Base-by-base conservation (phyloP, 2,797 vertebrate species). In the Peromyscus nudipes region DNA sequence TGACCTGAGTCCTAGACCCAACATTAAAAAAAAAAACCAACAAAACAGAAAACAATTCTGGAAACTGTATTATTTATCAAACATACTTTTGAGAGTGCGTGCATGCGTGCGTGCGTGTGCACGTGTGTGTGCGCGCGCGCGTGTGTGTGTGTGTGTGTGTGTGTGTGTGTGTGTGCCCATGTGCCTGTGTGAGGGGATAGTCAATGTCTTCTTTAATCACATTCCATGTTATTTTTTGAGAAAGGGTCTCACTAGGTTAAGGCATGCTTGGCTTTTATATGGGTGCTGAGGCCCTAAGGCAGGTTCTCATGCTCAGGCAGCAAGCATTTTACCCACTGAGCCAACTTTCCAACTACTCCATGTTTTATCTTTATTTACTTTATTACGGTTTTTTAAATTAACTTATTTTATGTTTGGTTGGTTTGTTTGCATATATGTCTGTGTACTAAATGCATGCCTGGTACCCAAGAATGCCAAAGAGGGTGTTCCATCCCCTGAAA, bases 131-230 rank as follows among this genome's bases (percentile, higher is more conserved):
- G 40, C n/a, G 37, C 23, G 40, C 2, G 6, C 29, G 21, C 27
- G 34, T 79, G 43, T 52, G 49, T 52, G 49, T 52, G 49, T 52
- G 49, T 40, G 37, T n/a, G 40, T 5, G 6, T 37, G 21, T 37
- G 34, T 79, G 46, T 6, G 49, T 13, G 1, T 4, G 29, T 1
- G 1, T 10, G 2, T 6, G 31, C 19, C 1, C 19, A 4, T 21
- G 16, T 25, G 57, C 37, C 16, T 43, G 12, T 43, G 16, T 40
- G 57, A 83, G 25, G 57, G 14, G 7, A 40, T 19, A 19, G 16
- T 37, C 60, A 29, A 60, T 19, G 40, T 34, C 16, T 79, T 52
- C 76, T 34, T 46, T 75, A 43, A 37, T 43, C 37, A 23, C 2
- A 2, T 13, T 25, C 71, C 40, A 17, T 75, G 37, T 40, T 75